Percentiles rank a stretch among this genome's conserved stretches.
Evolutionary conservation across 2,888 invertebrate species (phyloP).

Genomic region (Diaphora mendica): DNA sequence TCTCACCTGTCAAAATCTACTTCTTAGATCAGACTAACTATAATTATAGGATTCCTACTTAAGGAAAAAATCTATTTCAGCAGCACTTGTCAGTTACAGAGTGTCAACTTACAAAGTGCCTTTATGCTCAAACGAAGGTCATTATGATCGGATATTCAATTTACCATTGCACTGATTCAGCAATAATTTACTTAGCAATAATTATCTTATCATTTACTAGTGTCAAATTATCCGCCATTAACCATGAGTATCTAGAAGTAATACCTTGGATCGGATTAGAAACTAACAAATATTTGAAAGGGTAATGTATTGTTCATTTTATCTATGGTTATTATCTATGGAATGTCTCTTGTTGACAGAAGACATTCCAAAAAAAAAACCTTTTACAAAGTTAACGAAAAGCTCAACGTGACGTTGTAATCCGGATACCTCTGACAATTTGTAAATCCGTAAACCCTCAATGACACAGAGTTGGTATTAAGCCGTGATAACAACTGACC

Average conservation of each 20-base stretch:
- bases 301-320: neutral
- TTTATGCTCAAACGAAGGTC: conserved; percentile 79
- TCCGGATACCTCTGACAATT: neutral
- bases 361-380: neutral
- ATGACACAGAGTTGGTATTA: neutral
- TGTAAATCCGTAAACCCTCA: neutral
- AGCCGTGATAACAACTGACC: neutral
- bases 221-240: neutral
- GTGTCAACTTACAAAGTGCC: too few relatives aligned
- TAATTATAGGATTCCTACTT: neutral
- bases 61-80: neutral
- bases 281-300: conserved; percentile 13
- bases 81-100: neutral
- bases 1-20: too few relatives aligned
- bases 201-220: neutral
- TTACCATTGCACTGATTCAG: conserved; percentile 75
- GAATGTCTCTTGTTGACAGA: neutral
- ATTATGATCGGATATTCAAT: conserved; percentile 79
- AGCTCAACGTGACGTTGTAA: neutral
- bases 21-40: too few relatives aligned
- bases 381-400: conserved; percentile 1
- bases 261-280: neutral
- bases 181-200: conserved; percentile 76
- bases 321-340: neutral
- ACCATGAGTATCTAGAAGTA: neutral